Evolutionary conservation across 2,113 vertebrate genomes (phyloP), one percentile per base, ranked within the genome.

Genomic region (Sceloporus undulatus): DNA sequence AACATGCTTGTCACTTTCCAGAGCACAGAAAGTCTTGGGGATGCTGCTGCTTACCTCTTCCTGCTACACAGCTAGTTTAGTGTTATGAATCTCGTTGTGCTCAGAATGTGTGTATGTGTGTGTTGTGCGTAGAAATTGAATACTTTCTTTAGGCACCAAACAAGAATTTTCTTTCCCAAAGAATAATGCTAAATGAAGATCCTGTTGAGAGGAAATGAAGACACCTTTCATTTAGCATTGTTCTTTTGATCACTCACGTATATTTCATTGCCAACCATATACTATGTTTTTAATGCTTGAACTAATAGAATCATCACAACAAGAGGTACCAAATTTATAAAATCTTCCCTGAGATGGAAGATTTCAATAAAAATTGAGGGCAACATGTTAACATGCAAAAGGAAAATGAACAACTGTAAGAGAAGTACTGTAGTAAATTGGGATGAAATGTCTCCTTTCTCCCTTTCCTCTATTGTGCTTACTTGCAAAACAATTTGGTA

Each of bases 391-490:
- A 89, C 19, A 13, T 3, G 29, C 81, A 88, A 66, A 40, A 77
- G 3, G 11, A 23, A 71, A 88, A 80, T 78, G 62, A 82, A 87
- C 8, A 11, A 66, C 82, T 11, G 0, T 40, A 90, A 76, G 62
- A 84, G 14, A 42, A 38, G 40, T 48, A 48, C 48, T 48, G 48
- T 80, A 82, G 56, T 25, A 42, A 87, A 68, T 40, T 85, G 59
- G 81, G 85, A 86, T 56, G 56, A 87, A 66, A 62, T 27, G 59
- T 86, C 89, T 0, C 52, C 27, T 79, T 91, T 93, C 14, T 21
- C 52, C 27, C 81, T 91, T 93, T 21, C n/a, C 21, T 25, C 18
- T 52, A 88, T 76, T 27, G 59, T 56, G 0, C 54, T 38, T 62
- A 80, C 52, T 81, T 90, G 84, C 91, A 82, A 92, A 89, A 21